Base-by-base conservation (phyloP, 2,888 invertebrate genomes). In the Tanytarsus gracilentus region DNA sequence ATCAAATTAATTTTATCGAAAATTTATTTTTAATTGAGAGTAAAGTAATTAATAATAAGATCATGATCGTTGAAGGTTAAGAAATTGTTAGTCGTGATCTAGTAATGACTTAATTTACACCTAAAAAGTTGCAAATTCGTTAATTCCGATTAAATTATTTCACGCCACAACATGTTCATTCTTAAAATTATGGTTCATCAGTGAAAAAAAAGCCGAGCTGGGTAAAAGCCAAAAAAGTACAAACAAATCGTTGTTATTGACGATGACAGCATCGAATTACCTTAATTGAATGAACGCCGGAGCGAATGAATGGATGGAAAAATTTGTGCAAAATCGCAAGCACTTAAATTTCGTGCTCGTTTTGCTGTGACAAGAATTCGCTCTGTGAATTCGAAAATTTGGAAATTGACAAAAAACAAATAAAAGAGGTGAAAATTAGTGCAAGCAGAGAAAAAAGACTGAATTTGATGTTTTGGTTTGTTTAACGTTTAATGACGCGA, bases 201-300 rank as follows among this genome's bases (percentile, higher is more conserved):
- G n/a, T n/a, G n/a, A n/a, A n/a, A n/a, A n/a, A n/a, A n/a, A n/a
- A n/a, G n/a, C n/a, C n/a, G n/a, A n/a, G n/a, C n/a, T n/a, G n/a
- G n/a, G n/a, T n/a, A 44, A 33, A 2, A 33, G 25, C 36, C 11
- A 55, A 36, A 25, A 55, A 4, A 51, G 29, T 29, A 51, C 7
- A 16, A 27, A 51, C 18, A 51, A 8, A 51, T 51, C 44, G 23
- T 23, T 44, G 18, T 23, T 23, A 44, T 29, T 40, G 14, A 26
- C 48, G 44, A 48, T 58, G 58, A 44, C 58, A 58, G 39, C 21
- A 18, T 58, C 48, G 40, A 58, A 58, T 58, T 48, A 58, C 58
- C 48, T 48, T 58, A 58, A 58, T 58, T 58, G 58, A 58, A 58
- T 58, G 58, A 58, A 44, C 36, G 36, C n/a, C n/a, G n/a, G 14